Base-by-base conservation (phyloP, 2,113 vertebrate genomes). In the Mus spicilegus region DNA sequence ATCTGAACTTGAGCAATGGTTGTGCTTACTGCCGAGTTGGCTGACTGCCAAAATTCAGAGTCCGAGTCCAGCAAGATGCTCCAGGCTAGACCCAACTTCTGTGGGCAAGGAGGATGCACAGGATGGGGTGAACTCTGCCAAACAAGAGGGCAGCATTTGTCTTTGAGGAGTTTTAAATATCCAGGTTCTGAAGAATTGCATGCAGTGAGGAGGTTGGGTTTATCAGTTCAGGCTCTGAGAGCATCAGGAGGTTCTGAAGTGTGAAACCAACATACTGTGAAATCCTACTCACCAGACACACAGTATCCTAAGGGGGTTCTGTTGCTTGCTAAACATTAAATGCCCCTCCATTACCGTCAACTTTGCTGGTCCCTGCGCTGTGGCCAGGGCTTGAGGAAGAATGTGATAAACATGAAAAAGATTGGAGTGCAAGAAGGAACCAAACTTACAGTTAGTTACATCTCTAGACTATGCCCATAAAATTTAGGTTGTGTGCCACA, bases 121-220 rank as follows among this genome's bases (percentile, higher is more conserved):
- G 56, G 13, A 75, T 49, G n/a, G 33, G 51, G 63, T 11, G 39
- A 70, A 85, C 24, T 76, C 84, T 65, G n/a, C 67, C 89, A 93
- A 84, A 82, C 0, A n/a, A 58, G 49, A 88, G 75, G 24, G 51
- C 7, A 28, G 63, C 85, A 78, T 6, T 76, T 49, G 58, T 82
- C 92, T 96, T 91, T 61, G n/a, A 69, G 49, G 30, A 61, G 20
- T 95, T 56, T 86, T 20, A 16, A 87, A 51, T 56, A 91, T 77
- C 54, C 9, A 30, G 75, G 69, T 89, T 87, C 87, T 92, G 69
- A 58, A 63, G 70, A 78, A 72, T 11, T 26, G 10, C 10, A 8
- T 61, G 46, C 7, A 12, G 11, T 30, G 63, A 20, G 33, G 67
- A 3, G 5, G 12, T 39, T 39, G n/a, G 51, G 6, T 69, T 91